These are phyloP conservation scores for Tetragonula clypearis DNA, from an alignment of 1,140 invertebrate genomes.

Conservation along the genomic window DNA sequence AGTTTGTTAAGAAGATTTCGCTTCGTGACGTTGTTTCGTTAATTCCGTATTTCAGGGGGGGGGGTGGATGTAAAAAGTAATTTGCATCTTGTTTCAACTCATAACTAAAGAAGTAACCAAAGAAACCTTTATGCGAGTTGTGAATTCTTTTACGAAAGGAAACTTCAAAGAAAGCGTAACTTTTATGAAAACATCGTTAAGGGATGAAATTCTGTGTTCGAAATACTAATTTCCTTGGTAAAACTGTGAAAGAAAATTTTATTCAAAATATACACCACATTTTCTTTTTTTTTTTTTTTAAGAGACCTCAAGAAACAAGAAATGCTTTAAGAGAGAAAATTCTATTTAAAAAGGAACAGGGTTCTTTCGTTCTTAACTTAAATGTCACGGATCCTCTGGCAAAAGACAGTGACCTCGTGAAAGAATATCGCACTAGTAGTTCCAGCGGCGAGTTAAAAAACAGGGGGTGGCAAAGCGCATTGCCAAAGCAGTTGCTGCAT, in stretches of 20 bases:
- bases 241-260: background rate
- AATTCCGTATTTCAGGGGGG: background rate
- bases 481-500: conserved; percentile 40
- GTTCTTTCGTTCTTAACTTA: background rate
- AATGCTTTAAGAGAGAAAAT: background rate
- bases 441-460: background rate
- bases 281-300: background rate
- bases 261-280: background rate
- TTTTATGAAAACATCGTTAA: background rate
- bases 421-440: background rate
- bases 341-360: background rate
- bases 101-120: background rate
- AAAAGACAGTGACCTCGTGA: background rate
- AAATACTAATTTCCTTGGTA: conserved; percentile 18
- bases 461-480: conserved; percentile 26
- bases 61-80: background rate
- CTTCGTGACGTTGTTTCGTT: background rate
- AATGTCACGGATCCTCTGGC: background rate
- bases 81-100: background rate
- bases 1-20: background rate
- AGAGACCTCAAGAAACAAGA: no score
- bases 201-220: background rate
- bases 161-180: background rate
- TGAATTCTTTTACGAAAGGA: background rate
- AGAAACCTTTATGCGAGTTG: background rate